Evolutionary conservation across 2,113 vertebrate genomes (phyloP), one percentile per base, ranked within the genome.

Genomic region (Lophochroa leadbeateri): DNA sequence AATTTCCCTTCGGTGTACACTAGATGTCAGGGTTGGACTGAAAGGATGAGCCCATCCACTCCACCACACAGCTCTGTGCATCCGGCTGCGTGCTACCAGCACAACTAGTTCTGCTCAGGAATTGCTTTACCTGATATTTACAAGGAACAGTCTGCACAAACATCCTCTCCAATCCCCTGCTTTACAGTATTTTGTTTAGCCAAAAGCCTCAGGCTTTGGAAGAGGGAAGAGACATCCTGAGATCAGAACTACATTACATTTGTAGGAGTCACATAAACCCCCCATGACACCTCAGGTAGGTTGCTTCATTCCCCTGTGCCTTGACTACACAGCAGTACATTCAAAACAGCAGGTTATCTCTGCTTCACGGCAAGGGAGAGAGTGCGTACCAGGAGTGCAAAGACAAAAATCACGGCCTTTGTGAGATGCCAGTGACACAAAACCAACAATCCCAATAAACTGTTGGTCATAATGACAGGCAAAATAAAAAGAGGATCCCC

Each of bases 1-100:
- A 69, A 82, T 13, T 64, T 70, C n/a, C 85, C 50, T 64, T 35
- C 39, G 7, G 61, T 68, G 41, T 85, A 84, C 95, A 58, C 88
- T 94, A 97, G 95, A 63, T 95, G 95, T 91, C 92, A 96, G 91
- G 28, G n/a, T 91, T 87, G 89, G 61, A 86, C 86, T 63, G 69
- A 50, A 55, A 74, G 47, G 53, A 76, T 52, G 14, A 90, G 35
- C 35, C 29, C 58, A 75, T 29, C 24, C 27, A 15, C 64, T 80
- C 41, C n/a, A 20, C 11, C 41, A 17, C 11, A 47, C 12, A 47
- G n/a, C 46, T 67, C 52, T 0, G 0, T 1, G 4, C 46, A 13
- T n/a, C 58, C 44, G 24, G 8, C 29, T 58, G 39, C 41, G 53
- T 58, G 29, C 35, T 18, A 41, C 27, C 29, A 76, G 29, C 31